A percentile compares a stretch with the other conserved stretches of the same genome.
Conservation (phyloP, 2,888 invertebrate species). For the Lepidocyrtinus sp. region DNA sequence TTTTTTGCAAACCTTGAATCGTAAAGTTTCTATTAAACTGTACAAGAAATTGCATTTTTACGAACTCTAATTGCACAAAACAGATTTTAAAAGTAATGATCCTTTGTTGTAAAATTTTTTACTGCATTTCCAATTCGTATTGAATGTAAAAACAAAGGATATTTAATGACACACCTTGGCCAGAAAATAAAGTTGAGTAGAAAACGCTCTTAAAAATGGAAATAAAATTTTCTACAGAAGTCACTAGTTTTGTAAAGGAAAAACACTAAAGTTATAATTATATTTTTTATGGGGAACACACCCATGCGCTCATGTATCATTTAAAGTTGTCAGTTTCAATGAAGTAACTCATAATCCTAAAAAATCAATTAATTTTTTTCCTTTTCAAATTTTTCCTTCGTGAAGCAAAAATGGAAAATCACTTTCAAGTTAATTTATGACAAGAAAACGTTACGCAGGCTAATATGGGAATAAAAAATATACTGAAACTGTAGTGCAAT, state of each 20-base stretch:
- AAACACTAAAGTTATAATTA: neutral
- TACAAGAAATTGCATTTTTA: slow-evolving; percentile 1
- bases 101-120: no score
- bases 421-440: neutral
- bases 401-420: neutral
- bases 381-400: slow-evolving; percentile 10
- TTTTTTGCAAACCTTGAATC: no score
- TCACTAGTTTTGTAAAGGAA: neutral
- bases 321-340: slow-evolving; percentile 49
- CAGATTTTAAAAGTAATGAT: no score
- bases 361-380: slow-evolving; percentile 54
- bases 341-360: slow-evolving; percentile 35
- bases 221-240: slow-evolving; percentile 3
- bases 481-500: no score
- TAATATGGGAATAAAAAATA: no score
- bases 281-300: slow-evolving; percentile 30
- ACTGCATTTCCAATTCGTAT: neutral
- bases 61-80: slow-evolving; percentile 1
- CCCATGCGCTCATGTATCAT: slow-evolving; percentile 51
- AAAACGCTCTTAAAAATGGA: neutral
- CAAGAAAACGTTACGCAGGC: no score
- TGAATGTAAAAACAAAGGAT: neutral
- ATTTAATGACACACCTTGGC: neutral
- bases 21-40: no score
- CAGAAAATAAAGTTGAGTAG: neutral